Conservation (phyloP, 2,113 vertebrate species). For the Budorcas taxicolor region DNA sequence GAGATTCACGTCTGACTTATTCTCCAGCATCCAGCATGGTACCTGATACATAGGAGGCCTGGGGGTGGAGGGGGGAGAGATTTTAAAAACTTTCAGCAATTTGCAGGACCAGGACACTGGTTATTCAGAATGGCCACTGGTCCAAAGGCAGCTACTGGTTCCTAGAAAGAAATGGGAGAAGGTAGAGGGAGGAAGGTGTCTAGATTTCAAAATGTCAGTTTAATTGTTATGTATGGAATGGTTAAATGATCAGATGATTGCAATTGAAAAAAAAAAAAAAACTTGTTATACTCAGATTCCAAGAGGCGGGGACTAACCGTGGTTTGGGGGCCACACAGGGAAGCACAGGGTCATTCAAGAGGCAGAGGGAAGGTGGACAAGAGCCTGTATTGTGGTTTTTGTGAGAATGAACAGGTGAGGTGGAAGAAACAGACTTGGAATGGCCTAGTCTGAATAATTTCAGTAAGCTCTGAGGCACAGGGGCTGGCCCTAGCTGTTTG, state of each 20-base stretch:
- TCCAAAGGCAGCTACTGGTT: background rate
- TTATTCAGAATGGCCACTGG: background rate
- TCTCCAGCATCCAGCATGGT: background rate
- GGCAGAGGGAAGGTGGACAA: background rate
- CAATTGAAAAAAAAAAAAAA: background rate
- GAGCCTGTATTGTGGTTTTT: background rate
- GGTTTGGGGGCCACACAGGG: accelerated
- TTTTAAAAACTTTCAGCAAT: background rate
- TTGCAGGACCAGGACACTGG: background rate
- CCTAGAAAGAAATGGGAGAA: too few species aligned
- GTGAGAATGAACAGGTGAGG: background rate
- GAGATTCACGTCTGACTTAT: background rate
- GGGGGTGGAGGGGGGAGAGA: too few species aligned
- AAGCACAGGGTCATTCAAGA: background rate
- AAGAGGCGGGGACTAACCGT: background rate
- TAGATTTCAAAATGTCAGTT: background rate
- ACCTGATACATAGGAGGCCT: background rate
- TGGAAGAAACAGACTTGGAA: too few species aligned
- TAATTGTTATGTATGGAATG: background rate
- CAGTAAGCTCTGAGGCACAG: background rate
- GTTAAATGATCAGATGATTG: background rate
- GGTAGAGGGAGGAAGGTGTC: too few species aligned
- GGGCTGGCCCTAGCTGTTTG: background rate
- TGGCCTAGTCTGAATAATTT: accelerated
- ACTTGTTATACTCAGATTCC: background rate